Conservation (phyloP, 2,888 invertebrate genomes). For the Anthrax anthrax region DNA sequence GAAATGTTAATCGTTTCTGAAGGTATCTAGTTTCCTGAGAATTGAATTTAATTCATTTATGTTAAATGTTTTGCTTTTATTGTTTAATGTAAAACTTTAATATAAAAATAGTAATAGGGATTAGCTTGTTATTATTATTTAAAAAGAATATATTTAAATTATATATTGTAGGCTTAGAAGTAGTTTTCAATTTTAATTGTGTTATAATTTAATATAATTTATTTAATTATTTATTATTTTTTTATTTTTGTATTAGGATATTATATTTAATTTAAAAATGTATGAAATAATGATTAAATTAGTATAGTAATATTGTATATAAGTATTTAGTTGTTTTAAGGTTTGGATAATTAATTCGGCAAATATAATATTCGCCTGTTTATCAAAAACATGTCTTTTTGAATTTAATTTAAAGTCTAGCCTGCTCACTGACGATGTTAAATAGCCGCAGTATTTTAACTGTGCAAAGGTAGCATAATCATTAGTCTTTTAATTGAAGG, state of each 20-base stretch:
- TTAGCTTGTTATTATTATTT: slow-evolving; percentile 44
- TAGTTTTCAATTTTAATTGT: slow-evolving; percentile 39
- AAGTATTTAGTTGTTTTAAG: slow-evolving; percentile 20
- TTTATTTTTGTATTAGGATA: slow-evolving; percentile 34
- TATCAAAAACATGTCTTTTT: slow-evolving; percentile 65
- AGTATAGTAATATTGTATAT: slow-evolving; percentile 33
- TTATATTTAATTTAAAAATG: slow-evolving; percentile 31
- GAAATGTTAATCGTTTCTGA: slow-evolving; percentile 51
- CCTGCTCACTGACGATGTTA: slow-evolving; percentile 58
- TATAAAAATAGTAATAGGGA: slow-evolving; percentile 41
- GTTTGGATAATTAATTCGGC: slow-evolving; percentile 47
- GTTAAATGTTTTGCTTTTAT: slow-evolving; percentile 14
- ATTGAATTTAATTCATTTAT: slow-evolving; percentile 39
- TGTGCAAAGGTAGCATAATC: slow-evolving; percentile 71
- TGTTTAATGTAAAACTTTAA: too few relatives aligned
- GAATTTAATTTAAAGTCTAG: slow-evolving; percentile 46
- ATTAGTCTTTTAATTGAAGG: slow-evolving; percentile 65
- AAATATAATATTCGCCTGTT: slow-evolving; percentile 53
- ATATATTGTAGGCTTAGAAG: slow-evolving; percentile 40
- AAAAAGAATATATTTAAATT: slow-evolving; percentile 32
- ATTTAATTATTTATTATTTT: slow-evolving; percentile 32
- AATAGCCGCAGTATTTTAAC: slow-evolving; percentile 68
- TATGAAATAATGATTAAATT: slow-evolving; percentile 45
- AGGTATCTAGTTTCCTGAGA: slow-evolving; percentile 54
- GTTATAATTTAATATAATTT: slow-evolving; percentile 37